These are phyloP conservation scores for Acutogordius australiensis DNA, from an alignment of 2,888 invertebrate species.

Conservation along the genomic window DNA sequence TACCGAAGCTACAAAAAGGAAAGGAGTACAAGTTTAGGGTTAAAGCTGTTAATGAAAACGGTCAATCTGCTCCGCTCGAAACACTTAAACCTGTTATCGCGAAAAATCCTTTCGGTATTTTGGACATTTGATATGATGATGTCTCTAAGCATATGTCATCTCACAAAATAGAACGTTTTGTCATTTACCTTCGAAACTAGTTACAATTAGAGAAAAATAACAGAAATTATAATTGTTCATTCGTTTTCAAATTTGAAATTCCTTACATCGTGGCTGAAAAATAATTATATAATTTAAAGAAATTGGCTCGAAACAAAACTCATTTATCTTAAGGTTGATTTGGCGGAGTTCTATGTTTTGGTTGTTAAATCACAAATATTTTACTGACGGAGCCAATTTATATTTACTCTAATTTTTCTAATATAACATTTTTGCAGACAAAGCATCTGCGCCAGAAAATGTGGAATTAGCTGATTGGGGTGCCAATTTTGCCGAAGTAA, in stretches of 20 bases:
- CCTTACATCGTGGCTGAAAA: no score
- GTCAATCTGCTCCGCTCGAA: slow-evolving; percentile 27
- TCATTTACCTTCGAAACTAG: neutral
- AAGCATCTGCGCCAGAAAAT: slow-evolving; percentile 60
- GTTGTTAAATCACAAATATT: no score
- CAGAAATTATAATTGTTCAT: neutral
- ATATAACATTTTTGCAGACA: slow-evolving; percentile 32
- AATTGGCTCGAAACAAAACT: no score
- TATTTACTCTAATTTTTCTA: neutral
- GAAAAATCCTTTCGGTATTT: slow-evolving; percentile 27
- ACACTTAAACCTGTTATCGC: slow-evolving; percentile 26
- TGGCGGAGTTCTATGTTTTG: no score
- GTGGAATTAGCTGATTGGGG: slow-evolving; percentile 79
- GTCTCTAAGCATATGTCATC: no score
- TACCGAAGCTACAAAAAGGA: slow-evolving; percentile 20
- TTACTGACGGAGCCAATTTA: neutral
- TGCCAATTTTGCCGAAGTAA: slow-evolving; percentile 64
- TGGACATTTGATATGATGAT: neutral
- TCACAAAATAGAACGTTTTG: no score
- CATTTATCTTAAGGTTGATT: no score
- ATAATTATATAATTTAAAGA: no score
- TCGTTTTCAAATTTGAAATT: neutral
- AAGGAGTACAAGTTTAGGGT: slow-evolving; percentile 29
- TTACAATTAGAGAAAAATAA: neutral
- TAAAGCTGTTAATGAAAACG: slow-evolving; percentile 28